Evolutionary conservation across 1,140 invertebrate species (phyloP).

Genomic region (Holotrichia oblita): DNA sequence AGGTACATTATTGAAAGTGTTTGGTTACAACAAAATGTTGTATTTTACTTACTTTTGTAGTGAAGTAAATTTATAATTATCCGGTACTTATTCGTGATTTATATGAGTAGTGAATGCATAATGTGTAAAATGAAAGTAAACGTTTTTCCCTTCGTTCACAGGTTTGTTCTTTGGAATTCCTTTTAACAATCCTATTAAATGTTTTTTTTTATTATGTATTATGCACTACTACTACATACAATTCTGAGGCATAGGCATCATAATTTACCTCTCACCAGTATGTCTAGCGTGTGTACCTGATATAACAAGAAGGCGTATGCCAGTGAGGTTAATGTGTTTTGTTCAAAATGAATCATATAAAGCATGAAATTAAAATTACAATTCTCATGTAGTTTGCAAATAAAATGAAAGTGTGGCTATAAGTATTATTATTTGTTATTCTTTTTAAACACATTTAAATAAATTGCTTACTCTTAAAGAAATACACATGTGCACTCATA

Average conservation of each 20-base stretch:
- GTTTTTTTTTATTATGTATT: not conserved
- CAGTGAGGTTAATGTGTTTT: not conserved
- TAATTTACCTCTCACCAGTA: not conserved
- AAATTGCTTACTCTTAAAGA: too few relatives aligned
- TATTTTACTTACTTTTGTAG: too few relatives aligned
- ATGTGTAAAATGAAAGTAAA: slow-evolving; percentile 30
- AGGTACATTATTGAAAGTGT: not conserved
- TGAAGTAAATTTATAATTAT: not conserved
- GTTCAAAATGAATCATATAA: not conserved
- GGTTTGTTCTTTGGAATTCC: not conserved
- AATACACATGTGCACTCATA: too few relatives aligned
- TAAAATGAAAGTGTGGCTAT: not conserved
- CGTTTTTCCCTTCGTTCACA: not conserved
- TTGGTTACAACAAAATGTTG: too few relatives aligned
- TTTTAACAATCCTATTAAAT: not conserved
- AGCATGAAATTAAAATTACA: slow-evolving; percentile 3
- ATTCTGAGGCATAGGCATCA: not conserved
- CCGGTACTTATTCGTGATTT: not conserved
- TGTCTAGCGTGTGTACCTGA: not conserved
- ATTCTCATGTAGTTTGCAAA: not conserved
- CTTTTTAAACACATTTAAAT: too few relatives aligned
- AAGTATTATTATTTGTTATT: not conserved
- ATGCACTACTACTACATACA: not conserved
- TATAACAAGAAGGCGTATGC: not conserved
- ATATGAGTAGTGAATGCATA: not conserved